Percentiles rank a stretch among this genome's conserved stretches.
These are phyloP conservation scores for Synanthedon andrenaeformis DNA, from an alignment of 2,888 invertebrate species.

Conservation along the genomic window DNA sequence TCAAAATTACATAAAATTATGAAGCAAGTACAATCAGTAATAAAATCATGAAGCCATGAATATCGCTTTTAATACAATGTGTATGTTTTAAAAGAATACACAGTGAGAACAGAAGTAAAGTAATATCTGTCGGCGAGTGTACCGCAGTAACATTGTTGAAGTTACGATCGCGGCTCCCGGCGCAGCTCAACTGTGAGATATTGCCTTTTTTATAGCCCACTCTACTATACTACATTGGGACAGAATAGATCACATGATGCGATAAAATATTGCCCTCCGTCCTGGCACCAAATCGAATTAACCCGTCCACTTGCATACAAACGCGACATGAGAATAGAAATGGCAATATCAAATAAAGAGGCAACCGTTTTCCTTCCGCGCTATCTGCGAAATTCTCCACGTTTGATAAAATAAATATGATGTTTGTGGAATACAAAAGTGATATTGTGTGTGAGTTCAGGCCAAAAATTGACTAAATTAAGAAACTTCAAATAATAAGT, in stretches of 20 bases:
- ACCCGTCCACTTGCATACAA: constrained; percentile 70
- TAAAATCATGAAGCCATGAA: too few relatives aligned
- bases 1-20: background rate
- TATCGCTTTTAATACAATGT: background rate
- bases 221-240: constrained; percentile 65
- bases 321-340: constrained; percentile 61
- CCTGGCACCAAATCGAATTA: constrained; percentile 65
- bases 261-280: constrained; percentile 67
- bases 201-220: constrained; percentile 69
- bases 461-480: too few relatives aligned
- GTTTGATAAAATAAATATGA: constrained; percentile 22
- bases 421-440: constrained; percentile 9
- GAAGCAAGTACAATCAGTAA: too few relatives aligned
- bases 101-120: constrained; percentile 44
- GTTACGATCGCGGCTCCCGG: constrained; percentile 63
- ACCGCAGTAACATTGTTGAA: constrained; percentile 64
- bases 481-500: too few relatives aligned
- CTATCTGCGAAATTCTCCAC: constrained; percentile 23
- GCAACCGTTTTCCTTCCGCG: constrained; percentile 47
- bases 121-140: constrained; percentile 42
- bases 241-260: constrained; percentile 70
- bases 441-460: background rate
- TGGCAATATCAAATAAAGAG: constrained; percentile 56
- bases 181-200: constrained; percentile 69
- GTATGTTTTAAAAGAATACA: background rate